Conservation (phyloP, 2,888 invertebrate species). For the Pinctada fucata region DNA sequence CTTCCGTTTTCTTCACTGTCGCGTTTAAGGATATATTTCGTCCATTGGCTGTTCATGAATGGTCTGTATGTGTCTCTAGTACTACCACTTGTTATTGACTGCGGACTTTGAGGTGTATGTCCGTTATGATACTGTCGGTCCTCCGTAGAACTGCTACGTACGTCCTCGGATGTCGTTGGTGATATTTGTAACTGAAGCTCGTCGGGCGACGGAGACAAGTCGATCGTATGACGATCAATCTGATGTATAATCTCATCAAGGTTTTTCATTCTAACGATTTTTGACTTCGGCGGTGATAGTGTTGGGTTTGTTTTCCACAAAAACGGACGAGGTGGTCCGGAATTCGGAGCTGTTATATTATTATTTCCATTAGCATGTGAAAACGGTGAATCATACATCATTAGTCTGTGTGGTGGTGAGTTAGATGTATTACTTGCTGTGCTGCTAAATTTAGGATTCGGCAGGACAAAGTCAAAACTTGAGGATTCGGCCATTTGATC, state of each 20-base stretch:
- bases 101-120: conserved; percentile 63
- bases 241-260: conserved; percentile 64
- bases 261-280: conserved; percentile 64
- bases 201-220: conserved; percentile 70
- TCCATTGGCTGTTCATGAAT: conserved; percentile 64
- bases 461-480: conserved; percentile 69
- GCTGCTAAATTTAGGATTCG: conserved; percentile 61
- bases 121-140: conserved; percentile 50
- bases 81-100: conserved; percentile 64
- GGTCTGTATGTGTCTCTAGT: conserved; percentile 60
- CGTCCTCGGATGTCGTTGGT: conserved; percentile 68
- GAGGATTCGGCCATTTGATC: conserved; percentile 66
- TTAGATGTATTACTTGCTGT: conserved; percentile 50
- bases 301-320: conserved; percentile 63
- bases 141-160: conserved; percentile 66
- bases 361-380: neutral
- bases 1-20: conserved; percentile 52
- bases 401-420: conserved; percentile 50
- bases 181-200: conserved; percentile 67
- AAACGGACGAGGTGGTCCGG: conserved; percentile 53
- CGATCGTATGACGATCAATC: conserved; percentile 66
- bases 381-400: conserved; percentile 53
- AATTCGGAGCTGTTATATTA: conserved; percentile 33
- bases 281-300: conserved; percentile 67
- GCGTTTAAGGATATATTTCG: conserved; percentile 63